Percentiles rank a stretch among this genome's conserved stretches.
Evolutionary conservation across 92 coral and sea anemone genomes (phyloP).

Genomic region (Porites cylindrica): DNA sequence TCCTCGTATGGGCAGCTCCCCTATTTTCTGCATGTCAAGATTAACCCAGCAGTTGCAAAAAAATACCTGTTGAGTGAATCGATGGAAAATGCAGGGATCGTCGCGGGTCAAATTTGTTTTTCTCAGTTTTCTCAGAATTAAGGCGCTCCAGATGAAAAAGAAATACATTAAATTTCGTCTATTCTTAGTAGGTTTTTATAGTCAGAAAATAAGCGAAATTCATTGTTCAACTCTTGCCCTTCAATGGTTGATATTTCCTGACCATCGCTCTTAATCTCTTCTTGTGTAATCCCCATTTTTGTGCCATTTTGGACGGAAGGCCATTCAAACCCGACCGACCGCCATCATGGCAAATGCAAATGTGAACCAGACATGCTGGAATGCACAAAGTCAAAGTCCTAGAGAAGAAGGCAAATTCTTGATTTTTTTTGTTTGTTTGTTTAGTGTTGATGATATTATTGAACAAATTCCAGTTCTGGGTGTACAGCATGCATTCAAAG

Average conservation of each 20-base stretch:
- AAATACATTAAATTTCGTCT: too few relatives aligned
- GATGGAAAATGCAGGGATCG: background rate
- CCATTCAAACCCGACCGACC: too few relatives aligned
- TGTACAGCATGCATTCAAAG: conserved; percentile 29
- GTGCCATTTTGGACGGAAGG: too few relatives aligned
- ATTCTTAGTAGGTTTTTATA: too few relatives aligned
- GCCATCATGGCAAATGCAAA: background rate
- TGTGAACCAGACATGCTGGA: conserved; percentile 34
- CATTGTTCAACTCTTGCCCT: too few relatives aligned
- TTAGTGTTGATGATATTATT: conserved; percentile 39
- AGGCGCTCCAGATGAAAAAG: too few relatives aligned
- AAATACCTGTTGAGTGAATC: conserved; percentile 8
- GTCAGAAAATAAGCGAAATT: too few relatives aligned
- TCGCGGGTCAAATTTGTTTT: too few relatives aligned
- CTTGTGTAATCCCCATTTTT: too few relatives aligned
- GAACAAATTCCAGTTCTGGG: conserved; percentile 19
- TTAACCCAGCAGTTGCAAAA: background rate
- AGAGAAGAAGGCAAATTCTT: background rate
- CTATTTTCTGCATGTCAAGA: background rate
- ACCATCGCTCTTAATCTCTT: too few relatives aligned
- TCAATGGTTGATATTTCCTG: too few relatives aligned
- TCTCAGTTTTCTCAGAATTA: too few relatives aligned
- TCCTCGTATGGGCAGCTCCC: background rate
- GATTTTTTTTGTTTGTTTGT: background rate
- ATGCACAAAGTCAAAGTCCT: conserved; percentile 3